A percentile compares a stretch with the other conserved stretches of the same genome.
phyloP scores from a whole-genome alignment of 2,888 invertebrate genomes.

The Patella ulyssiponensis region DNA sequence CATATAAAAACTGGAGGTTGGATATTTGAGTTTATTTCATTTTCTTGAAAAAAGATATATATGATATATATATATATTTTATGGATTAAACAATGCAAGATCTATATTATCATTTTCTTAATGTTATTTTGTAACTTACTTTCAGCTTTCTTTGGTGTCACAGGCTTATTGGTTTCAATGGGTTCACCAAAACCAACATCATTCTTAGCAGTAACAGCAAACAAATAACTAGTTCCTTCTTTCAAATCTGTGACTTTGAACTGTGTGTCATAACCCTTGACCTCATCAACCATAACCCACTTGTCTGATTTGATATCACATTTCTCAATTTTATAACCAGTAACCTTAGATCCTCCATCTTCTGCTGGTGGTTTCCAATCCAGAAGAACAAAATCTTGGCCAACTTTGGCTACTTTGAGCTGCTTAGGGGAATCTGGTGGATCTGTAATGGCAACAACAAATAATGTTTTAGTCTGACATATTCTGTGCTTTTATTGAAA shows the following conservation, averaged over 20 bases:
- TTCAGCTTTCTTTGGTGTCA: constrained; percentile 34
- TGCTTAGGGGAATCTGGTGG: constrained; percentile 27
- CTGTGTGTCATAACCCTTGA: constrained; percentile 30
- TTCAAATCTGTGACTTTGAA: constrained; percentile 49
- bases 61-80: too few species aligned
- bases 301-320: constrained; percentile 27
- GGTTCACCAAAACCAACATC: constrained; percentile 83
- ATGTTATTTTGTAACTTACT: constrained; percentile 19
- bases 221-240: constrained; percentile 79
- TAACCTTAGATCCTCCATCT: constrained; percentile 58
- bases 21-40: too few species aligned
- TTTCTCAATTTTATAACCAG: constrained; percentile 45
- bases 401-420: constrained; percentile 23
- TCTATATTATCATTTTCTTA: too few species aligned
- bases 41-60: too few species aligned
- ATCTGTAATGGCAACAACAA: constrained; percentile 19
- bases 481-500: background rate
- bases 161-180: constrained; percentile 25
- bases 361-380: constrained; percentile 68
- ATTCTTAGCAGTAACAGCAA: constrained; percentile 88
- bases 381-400: constrained; percentile 36
- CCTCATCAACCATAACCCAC: constrained; percentile 34
- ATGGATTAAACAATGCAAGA: too few species aligned
- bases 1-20: background rate
- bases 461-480: background rate